Conservation (phyloP, 2,797 vertebrate species). For the Ciconia nigra region DNA sequence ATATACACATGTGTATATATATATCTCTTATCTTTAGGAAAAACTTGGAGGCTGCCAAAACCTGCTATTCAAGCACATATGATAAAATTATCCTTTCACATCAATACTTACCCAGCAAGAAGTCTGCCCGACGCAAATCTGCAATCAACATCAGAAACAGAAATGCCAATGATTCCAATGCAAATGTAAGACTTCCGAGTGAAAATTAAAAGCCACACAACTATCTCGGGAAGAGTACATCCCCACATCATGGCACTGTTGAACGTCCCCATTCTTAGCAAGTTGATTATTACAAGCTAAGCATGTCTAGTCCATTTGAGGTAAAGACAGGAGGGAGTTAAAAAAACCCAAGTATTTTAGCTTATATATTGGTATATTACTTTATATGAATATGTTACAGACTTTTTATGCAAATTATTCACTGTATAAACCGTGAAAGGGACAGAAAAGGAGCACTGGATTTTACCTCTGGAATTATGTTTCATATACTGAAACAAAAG, state of each 20-base stretch:
- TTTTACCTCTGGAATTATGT: background rate
- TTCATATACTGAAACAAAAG: background rate
- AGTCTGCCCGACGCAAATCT: constrained; percentile 28
- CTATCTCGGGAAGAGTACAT: background rate
- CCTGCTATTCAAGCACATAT: background rate
- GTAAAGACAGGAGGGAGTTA: background rate
- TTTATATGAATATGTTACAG: background rate
- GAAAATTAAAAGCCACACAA: background rate
- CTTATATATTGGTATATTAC: background rate
- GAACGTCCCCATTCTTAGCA: background rate
- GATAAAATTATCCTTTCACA: background rate
- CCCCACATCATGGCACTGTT: background rate
- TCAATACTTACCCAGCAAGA: background rate
- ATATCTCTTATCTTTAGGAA: constrained; percentile 21
- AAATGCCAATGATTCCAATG: background rate
- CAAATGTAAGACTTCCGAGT: constrained; percentile 55
- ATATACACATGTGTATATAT: too few species aligned
- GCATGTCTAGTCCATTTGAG: background rate
- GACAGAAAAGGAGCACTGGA: background rate
- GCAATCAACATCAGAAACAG: background rate
- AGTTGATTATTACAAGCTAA: background rate
- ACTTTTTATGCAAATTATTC: background rate
- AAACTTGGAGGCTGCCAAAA: background rate
- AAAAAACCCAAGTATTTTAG: background rate
- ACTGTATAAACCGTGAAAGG: background rate